Conservation (phyloP, 2,797 vertebrate genomes). For the Melanotaenia trifasciata region DNA sequence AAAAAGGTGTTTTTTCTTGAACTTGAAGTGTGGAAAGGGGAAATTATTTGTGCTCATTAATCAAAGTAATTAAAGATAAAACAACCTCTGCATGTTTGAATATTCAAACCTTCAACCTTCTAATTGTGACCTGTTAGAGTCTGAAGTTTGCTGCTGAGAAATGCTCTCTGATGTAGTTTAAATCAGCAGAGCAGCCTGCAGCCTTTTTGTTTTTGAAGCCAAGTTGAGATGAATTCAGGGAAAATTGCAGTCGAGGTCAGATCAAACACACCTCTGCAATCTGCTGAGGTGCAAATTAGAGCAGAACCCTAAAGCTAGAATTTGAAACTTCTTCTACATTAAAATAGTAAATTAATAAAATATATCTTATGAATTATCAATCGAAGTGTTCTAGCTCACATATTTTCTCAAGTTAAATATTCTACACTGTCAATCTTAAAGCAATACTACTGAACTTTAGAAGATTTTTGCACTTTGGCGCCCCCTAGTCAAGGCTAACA, state of each 20-base stretch:
- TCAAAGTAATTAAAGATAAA: slow-evolving; percentile 13
- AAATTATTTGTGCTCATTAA: background rate
- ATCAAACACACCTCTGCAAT: slow-evolving; percentile 30
- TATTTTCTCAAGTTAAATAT: background rate
- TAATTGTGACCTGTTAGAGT: slow-evolving; percentile 10
- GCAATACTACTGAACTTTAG: background rate
- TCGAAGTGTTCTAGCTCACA: background rate
- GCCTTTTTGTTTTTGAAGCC: slow-evolving; percentile 39
- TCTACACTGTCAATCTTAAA: background rate
- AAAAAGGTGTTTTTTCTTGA: background rate
- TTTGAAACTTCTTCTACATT: slow-evolving; percentile 4
- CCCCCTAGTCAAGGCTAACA: background rate
- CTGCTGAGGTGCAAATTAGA: slow-evolving; percentile 19
- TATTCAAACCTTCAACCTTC: slow-evolving; percentile 5
- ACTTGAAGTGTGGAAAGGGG: background rate
- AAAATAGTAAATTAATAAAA: slow-evolving; percentile 36
- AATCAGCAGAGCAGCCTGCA: slow-evolving; percentile 1
- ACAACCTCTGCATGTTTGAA: background rate
- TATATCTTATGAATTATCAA: slow-evolving; percentile 22
- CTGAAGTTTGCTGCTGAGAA: background rate
- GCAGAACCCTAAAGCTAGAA: slow-evolving; percentile 11
- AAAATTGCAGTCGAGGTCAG: slow-evolving; percentile 16
- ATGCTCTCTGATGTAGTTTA: slow-evolving; percentile 13
- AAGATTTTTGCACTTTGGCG: no score
- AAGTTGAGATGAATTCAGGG: slow-evolving; percentile 10